These are phyloP conservation scores for Phorcus lineatus DNA, from an alignment of 2,888 invertebrate genomes.

Conservation along the genomic window DNA sequence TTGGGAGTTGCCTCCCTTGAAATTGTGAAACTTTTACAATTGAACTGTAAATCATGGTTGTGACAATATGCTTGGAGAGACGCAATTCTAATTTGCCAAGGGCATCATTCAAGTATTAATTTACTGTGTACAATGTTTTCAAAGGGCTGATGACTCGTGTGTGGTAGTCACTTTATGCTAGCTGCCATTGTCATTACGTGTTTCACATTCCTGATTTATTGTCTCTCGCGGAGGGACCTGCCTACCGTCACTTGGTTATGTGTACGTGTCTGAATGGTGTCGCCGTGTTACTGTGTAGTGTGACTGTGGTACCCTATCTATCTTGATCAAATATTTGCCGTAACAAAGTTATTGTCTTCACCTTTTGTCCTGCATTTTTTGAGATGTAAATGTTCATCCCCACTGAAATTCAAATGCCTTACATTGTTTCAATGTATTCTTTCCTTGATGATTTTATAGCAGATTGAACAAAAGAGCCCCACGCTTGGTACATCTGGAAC, in stretches of 20 bases:
- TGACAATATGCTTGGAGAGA: no score
- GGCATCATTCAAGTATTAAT: no score
- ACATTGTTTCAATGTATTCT: constrained; percentile 17
- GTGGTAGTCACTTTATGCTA: neutral
- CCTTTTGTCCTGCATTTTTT: constrained; percentile 3
- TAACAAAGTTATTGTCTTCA: constrained; percentile 8
- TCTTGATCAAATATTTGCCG: neutral
- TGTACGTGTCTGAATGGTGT: neutral
- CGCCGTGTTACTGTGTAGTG: neutral
- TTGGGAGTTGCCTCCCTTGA: neutral
- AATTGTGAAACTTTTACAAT: neutral
- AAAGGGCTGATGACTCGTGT: constrained; percentile 9
- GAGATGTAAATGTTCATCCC: constrained; percentile 20
- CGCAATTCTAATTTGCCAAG: no score
- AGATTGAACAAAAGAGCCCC: neutral
- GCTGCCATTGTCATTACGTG: neutral
- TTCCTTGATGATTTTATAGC: constrained; percentile 2
- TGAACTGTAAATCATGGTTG: no score
- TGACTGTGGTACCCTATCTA: neutral
- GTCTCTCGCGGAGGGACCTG: neutral
- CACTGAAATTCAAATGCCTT: constrained; percentile 21
- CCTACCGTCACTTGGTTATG: neutral
- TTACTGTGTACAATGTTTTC: neutral
- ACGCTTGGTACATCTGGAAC: neutral
- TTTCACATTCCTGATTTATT: constrained; percentile 9